phyloP scores from a whole-genome alignment of 2,888 invertebrate genomes.

The Matsumyia berberina region DNA sequence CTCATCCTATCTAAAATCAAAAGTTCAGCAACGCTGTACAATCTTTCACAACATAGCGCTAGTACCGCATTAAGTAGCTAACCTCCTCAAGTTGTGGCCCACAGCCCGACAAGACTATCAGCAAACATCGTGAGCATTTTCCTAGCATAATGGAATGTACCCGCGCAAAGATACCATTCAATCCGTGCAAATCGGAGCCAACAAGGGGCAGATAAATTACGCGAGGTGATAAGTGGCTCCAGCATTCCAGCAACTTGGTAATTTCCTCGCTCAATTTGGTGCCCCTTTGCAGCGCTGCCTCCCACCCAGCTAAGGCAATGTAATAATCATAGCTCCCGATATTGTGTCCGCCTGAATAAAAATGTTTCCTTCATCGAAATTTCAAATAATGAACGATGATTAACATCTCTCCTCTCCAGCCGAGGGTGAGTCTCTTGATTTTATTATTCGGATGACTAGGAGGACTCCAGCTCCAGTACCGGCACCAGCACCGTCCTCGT shows the following conservation, averaged over 20 bases:
- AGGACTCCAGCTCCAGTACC: slow-evolving; percentile 38
- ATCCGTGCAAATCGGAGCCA: slow-evolving; percentile 71
- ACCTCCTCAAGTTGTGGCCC: slow-evolving; percentile 9
- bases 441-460: slow-evolving; percentile 51
- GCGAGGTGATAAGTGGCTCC: slow-evolving; percentile 74
- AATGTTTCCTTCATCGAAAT: slow-evolving; percentile 71
- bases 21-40: slow-evolving; percentile 73
- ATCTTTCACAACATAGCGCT: slow-evolving; percentile 29
- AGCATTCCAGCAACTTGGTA: slow-evolving; percentile 69
- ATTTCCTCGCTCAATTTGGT: slow-evolving; percentile 66
- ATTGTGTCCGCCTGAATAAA: slow-evolving; percentile 61
- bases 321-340: slow-evolving; percentile 68
- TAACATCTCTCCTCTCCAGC: slow-evolving; percentile 62
- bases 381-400: slow-evolving; percentile 74
- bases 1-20: slow-evolving; percentile 50
- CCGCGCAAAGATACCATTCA: slow-evolving; percentile 43
- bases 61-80: slow-evolving; percentile 44
- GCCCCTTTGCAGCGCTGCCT: slow-evolving; percentile 7
- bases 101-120: slow-evolving; percentile 8
- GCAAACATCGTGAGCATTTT: slow-evolving; percentile 66
- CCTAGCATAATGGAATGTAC: slow-evolving; percentile 42
- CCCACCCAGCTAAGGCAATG: slow-evolving; percentile 9
- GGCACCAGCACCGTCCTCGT: slow-evolving; percentile 8
- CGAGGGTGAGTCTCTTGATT: slow-evolving; percentile 42
- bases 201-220: slow-evolving; percentile 74